Base-by-base conservation (phyloP, 2,113 vertebrate species). In the Macrotus californicus region DNA sequence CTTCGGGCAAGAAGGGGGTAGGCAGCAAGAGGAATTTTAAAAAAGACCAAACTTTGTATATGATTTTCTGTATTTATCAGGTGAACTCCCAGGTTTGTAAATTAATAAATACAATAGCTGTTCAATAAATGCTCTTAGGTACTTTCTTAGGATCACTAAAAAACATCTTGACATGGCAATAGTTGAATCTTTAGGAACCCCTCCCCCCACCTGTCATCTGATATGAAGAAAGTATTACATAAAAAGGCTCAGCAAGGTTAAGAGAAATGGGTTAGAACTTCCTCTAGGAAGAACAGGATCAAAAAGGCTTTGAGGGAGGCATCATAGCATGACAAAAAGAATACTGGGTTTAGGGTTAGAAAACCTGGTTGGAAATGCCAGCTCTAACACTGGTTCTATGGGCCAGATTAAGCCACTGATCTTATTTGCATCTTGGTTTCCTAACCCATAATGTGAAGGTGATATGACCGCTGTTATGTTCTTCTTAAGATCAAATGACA, bases 41-140 rank as follows among this genome's bases (percentile, higher is more conserved):
- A 97, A 67, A 94, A 88, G 41, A 64, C 66, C 14, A 89, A 90
- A 54, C 98, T 99, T 98, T 99, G 98, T 99, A 98, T 98, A 98
- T 98, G 98, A 98, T 98, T 99, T 98, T 98, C 34, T 69, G n/a
- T 36, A 76, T 82, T 88, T 90, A 6, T 48, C 54, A 29, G 85
- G 22, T 88, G 76, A 84, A 86, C 39, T 52, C 59, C 48, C 6
- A 26, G 43, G 22, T 54, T 70, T 52, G 12, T 81, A 91, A 77
- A 72, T 86, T 52, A 22, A 72, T 67, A 89, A 29, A 86, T 64
- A 15, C 61, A 64, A 64, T 79, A 19, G 61, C 3, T 80, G 52
- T 87, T 91, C 54, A 34, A 81, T 67, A 90, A 93, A 46, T 82
- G 18, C 39, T 69, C 16, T 73, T 81, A 67, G 59, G 13, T 3